phyloP scores from a whole-genome alignment of 2,888 invertebrate genomes.

The Oligia latruncula region DNA sequence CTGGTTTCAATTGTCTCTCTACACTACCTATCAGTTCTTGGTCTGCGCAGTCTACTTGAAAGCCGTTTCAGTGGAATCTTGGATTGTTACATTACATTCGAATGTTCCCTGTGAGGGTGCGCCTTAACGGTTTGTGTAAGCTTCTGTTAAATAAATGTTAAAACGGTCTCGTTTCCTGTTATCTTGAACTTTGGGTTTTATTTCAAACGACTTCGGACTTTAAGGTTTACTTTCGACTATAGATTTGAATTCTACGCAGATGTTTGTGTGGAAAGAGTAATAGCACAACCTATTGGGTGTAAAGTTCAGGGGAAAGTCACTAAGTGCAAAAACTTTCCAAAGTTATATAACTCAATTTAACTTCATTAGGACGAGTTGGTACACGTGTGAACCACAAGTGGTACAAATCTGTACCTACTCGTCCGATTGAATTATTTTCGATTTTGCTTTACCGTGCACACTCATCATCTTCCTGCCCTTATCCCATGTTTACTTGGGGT shows the following conservation, averaged over 20 bases:
- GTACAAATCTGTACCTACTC: too few species aligned
- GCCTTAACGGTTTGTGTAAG: constrained; percentile 15
- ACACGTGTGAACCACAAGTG: too few species aligned
- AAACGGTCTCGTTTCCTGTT: constrained; percentile 22
- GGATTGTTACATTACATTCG: too few species aligned
- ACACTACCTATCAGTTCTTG: too few species aligned
- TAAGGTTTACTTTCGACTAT: background rate
- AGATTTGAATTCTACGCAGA: constrained; percentile 2
- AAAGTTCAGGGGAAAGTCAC: background rate
- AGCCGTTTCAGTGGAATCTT: too few species aligned
- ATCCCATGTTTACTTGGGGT: too few species aligned
- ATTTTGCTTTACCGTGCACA: background rate
- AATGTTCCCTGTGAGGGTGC: too few species aligned
- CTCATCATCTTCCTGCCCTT: too few species aligned
- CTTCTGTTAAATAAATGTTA: constrained; percentile 28
- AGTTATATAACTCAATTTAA: background rate
- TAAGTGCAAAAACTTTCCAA: too few species aligned
- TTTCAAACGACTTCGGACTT: constrained; percentile 24
- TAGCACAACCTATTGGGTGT: background rate
- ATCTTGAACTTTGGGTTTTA: constrained; percentile 29
- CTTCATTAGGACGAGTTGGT: too few species aligned
- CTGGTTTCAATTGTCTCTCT: too few species aligned
- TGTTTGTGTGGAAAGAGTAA: background rate
- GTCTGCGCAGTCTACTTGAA: too few species aligned
- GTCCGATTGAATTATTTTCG: background rate